Conservation (phyloP, 1,140 invertebrate species). For the Colletes gigas region DNA sequence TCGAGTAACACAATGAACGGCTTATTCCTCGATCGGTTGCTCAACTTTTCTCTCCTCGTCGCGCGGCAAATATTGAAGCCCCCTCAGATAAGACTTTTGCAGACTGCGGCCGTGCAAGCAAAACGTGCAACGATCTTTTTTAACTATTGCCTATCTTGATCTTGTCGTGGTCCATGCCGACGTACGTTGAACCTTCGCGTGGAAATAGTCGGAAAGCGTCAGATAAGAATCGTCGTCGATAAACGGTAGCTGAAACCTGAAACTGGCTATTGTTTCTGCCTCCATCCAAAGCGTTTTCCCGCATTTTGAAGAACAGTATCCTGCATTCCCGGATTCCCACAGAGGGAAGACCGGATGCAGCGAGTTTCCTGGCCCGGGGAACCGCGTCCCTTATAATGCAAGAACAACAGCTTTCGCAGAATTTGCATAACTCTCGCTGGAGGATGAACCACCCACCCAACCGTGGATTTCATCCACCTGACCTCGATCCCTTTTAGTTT, state of each 20-base stretch:
- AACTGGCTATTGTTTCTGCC: too few species aligned
- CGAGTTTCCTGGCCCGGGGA: neutral
- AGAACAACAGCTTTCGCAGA: neutral
- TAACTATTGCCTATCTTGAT: constrained; percentile 6
- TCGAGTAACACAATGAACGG: constrained; percentile 32
- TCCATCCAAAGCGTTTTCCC: too few species aligned
- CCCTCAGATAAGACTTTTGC: constrained; percentile 38
- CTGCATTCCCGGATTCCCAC: neutral
- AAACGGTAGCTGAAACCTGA: neutral
- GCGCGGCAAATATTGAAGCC: constrained; percentile 39
- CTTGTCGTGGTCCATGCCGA: neutral
- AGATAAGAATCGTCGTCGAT: neutral
- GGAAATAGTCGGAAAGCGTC: neutral
- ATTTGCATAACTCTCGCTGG: neutral
- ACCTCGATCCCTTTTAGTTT: constrained; percentile 16
- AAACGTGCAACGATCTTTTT: constrained; percentile 17
- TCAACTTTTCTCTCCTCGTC: neutral
- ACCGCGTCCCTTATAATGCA: neutral
- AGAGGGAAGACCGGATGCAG: too few species aligned
- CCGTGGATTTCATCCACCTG: neutral
- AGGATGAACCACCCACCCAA: too few species aligned
- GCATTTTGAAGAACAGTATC: too few species aligned
- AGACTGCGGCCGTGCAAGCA: constrained; percentile 17
- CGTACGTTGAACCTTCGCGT: neutral
- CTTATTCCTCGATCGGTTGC: constrained; percentile 24